phyloP scores from a whole-genome alignment of 2,888 invertebrate genomes.

The Dolomedes plantarius region DNA sequence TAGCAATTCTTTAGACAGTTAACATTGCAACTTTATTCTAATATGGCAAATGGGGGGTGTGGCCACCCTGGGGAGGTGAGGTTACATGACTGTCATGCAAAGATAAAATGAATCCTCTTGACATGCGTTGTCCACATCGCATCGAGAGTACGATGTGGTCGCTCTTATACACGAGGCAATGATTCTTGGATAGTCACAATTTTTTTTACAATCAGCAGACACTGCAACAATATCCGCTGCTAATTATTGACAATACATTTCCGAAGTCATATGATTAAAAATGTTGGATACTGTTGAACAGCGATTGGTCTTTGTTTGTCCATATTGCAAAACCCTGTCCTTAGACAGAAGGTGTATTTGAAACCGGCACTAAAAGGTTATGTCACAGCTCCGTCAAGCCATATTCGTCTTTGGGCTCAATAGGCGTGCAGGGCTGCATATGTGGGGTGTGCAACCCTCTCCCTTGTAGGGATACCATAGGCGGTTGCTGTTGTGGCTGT shows the following conservation, averaged over 20 bases:
- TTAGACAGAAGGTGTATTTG: conserved; percentile 27
- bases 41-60: no score
- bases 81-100: no score
- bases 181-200: background rate
- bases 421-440: conserved; percentile 29
- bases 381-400: conserved; percentile 68
- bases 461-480: conserved; percentile 37
- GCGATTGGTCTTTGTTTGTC: conserved; percentile 16
- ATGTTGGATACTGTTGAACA: background rate
- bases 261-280: background rate
- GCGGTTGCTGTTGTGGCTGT: conserved; percentile 19
- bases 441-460: conserved; percentile 38
- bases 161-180: no score
- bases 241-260: background rate
- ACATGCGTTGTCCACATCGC: no score
- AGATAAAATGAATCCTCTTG: no score
- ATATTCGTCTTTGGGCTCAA: conserved; percentile 71
- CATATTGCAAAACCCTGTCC: conserved; percentile 54
- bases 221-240: background rate
- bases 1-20: no score
- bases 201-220: background rate
- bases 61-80: no score
- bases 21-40: no score
- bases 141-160: no score
- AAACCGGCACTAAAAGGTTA: conserved; percentile 25